Conservation (phyloP, 2,888 invertebrate genomes). For the Unio delphinus region DNA sequence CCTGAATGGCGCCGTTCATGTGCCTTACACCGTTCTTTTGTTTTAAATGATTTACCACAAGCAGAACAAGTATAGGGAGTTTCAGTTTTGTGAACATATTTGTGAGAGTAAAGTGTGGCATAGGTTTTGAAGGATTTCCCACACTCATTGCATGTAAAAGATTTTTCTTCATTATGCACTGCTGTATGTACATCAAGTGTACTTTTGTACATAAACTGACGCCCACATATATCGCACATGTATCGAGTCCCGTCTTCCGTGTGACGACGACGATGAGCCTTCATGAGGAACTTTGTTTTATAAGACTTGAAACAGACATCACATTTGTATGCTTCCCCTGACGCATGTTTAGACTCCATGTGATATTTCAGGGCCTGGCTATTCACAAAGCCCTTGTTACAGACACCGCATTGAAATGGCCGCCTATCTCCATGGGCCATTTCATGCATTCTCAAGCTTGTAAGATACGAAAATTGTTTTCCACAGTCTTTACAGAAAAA, state of each 20-base stretch:
- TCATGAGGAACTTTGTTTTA: slow-evolving; percentile 56
- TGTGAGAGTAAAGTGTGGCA: slow-evolving; percentile 64
- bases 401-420: slow-evolving; percentile 53
- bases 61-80: slow-evolving; percentile 49
- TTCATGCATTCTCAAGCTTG: slow-evolving; percentile 60
- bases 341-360: slow-evolving; percentile 46
- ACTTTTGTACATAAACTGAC: slow-evolving; percentile 60
- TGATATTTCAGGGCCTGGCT: slow-evolving; percentile 50
- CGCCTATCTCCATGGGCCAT: slow-evolving; percentile 56
- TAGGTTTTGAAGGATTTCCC: slow-evolving; percentile 64
- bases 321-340: slow-evolving; percentile 44
- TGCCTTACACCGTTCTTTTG: slow-evolving; percentile 58
- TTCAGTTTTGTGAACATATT: slow-evolving; percentile 56
- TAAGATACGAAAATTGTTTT: slow-evolving; percentile 62
- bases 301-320: slow-evolving; percentile 60
- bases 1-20: slow-evolving; percentile 60
- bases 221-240: slow-evolving; percentile 63
- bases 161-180: slow-evolving; percentile 54
- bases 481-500: slow-evolving; percentile 56
- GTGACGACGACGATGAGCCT: slow-evolving; percentile 51
- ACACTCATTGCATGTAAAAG: slow-evolving; percentile 55
- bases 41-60: slow-evolving; percentile 64
- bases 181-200: slow-evolving; percentile 60
- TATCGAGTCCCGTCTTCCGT: slow-evolving; percentile 52
- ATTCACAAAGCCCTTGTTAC: slow-evolving; percentile 60